phyloP scores from a whole-genome alignment of 2,113 vertebrate genomes.

The Alligator sinensis region DNA sequence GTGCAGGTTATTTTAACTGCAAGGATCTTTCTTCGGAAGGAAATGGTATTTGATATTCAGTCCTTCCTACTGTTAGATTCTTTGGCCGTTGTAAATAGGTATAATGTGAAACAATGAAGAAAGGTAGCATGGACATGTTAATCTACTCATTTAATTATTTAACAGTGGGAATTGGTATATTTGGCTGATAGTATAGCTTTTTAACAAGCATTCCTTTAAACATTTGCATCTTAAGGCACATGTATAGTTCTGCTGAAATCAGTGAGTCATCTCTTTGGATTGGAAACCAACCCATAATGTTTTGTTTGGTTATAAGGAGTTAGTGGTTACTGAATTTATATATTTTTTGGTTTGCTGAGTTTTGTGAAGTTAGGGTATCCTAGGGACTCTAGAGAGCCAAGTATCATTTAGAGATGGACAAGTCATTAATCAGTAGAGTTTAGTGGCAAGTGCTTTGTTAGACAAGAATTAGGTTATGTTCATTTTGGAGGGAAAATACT shows the following conservation, averaged over 20 bases:
- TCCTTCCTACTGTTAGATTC: background rate
- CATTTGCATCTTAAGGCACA: background rate
- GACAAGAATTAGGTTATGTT: background rate
- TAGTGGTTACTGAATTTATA: background rate
- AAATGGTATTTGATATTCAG: background rate
- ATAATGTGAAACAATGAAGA: fast-evolving
- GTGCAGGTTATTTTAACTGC: background rate
- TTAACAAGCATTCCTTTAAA: background rate
- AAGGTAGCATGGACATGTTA: background rate
- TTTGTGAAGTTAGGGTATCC: background rate
- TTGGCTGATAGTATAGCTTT: background rate
- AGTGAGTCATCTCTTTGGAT: background rate
- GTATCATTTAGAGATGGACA: background rate
- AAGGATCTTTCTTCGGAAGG: background rate
- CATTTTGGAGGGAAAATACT: fast-evolving
- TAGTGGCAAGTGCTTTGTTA: background rate
- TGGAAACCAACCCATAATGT: background rate
- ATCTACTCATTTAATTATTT: background rate
- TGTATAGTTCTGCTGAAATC: background rate
- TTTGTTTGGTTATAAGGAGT: background rate
- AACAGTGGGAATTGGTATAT: background rate
- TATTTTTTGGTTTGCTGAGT: background rate
- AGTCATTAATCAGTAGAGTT: background rate
- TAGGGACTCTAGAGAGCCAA: background rate
- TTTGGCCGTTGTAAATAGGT: background rate